Percentiles rank a stretch among this genome's conserved stretches.
phyloP scores from a whole-genome alignment of 2,888 invertebrate species.

The Ochropleura leucogaster region DNA sequence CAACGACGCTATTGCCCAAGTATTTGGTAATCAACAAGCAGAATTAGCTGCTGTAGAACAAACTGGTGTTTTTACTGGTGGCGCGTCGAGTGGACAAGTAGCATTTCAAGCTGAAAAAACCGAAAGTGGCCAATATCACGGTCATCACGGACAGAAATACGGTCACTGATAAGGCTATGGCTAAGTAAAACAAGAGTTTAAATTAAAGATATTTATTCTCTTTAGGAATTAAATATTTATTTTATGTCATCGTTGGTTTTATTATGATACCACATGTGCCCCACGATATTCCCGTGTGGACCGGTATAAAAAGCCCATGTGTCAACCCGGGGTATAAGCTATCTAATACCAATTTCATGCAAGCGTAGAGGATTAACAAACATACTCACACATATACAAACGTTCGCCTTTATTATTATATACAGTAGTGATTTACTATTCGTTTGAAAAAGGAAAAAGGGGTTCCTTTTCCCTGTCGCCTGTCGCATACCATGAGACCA shows the following conservation, averaged over 20 bases:
- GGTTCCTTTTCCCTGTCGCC: too few relatives aligned
- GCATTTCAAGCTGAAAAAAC: background rate
- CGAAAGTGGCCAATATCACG: slow-evolving; percentile 27
- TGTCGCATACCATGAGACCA: too few relatives aligned
- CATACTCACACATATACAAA: too few relatives aligned
- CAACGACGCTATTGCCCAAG: background rate
- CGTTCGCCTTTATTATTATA: too few relatives aligned
- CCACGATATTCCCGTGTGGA: too few relatives aligned
- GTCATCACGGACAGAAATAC: slow-evolving; percentile 12
- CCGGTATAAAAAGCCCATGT: too few relatives aligned
- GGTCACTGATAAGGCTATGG: slow-evolving; percentile 28
- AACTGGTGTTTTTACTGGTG: background rate
- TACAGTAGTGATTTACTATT: too few relatives aligned
- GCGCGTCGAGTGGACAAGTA: background rate
- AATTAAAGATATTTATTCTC: background rate
- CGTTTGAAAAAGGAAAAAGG: too few relatives aligned
- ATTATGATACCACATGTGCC: background rate
- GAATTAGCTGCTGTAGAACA: background rate
- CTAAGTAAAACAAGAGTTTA: background rate
- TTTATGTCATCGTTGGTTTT: slow-evolving; percentile 28
- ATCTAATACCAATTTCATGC: too few relatives aligned
- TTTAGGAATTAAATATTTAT: slow-evolving; percentile 56
- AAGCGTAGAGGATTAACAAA: too few relatives aligned
- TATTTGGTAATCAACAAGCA: slow-evolving; percentile 21
- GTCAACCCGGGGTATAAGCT: too few relatives aligned